These are phyloP conservation scores for Automeris io DNA, from an alignment of 2,888 invertebrate species.

Conservation along the genomic window DNA sequence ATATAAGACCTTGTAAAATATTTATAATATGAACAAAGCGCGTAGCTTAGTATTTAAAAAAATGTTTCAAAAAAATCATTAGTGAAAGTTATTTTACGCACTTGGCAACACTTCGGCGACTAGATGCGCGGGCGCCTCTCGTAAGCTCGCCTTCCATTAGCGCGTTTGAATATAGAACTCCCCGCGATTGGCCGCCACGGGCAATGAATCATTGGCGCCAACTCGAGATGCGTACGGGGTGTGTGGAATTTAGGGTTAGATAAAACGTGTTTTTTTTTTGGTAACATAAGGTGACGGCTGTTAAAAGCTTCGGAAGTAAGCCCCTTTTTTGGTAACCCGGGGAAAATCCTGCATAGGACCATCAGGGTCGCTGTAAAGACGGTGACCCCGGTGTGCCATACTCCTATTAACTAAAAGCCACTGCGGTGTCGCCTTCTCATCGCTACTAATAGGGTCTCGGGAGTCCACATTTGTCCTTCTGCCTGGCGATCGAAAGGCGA, in stretches of 20 bases:
- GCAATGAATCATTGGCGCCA: constrained; percentile 65
- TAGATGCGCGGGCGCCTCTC: constrained; percentile 57
- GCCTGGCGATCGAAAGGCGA: too few relatives aligned
- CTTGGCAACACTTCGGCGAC: constrained; percentile 38
- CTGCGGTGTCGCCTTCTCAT: background rate
- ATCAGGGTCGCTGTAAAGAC: too few relatives aligned
- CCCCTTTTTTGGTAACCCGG: background rate
- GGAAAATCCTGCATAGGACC: too few relatives aligned
- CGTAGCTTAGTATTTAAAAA: background rate
- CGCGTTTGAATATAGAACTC: constrained; percentile 67
- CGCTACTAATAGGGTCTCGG: too few relatives aligned
- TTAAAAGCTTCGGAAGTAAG: constrained; percentile 12
- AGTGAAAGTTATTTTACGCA: background rate
- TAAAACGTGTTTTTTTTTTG: constrained; percentile 12
- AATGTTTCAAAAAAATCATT: background rate
- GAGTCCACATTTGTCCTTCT: too few relatives aligned
- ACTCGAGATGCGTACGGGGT: constrained; percentile 14
- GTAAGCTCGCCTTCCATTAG: constrained; percentile 67
- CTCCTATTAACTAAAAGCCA: too few relatives aligned
- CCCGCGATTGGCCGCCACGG: constrained; percentile 43
- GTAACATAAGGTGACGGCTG: constrained; percentile 13
- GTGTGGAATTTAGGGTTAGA: constrained; percentile 16
- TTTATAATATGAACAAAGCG: background rate
- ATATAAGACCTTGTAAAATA: too few relatives aligned
- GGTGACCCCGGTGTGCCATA: too few relatives aligned